Evolutionary conservation across 2,888 invertebrate species (phyloP).

Genomic region (Parochlus steinenii): DNA sequence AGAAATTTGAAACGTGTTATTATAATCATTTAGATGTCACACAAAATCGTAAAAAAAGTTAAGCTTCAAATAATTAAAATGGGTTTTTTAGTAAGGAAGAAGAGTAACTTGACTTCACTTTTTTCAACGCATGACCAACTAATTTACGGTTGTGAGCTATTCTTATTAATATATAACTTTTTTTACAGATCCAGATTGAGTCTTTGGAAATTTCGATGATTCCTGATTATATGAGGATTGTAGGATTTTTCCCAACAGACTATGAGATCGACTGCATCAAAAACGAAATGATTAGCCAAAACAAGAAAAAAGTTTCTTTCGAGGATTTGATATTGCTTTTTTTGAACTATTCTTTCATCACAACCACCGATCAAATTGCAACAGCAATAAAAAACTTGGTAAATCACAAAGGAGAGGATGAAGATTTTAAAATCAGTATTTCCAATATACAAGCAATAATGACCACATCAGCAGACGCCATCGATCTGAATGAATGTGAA

Average conservation of each 20-base stretch:
- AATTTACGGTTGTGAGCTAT: too few species aligned
- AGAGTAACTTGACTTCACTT: too few species aligned
- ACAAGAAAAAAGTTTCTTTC: conserved; percentile 34
- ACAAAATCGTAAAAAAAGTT: background rate
- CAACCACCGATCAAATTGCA: too few species aligned
- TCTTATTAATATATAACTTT: conserved; percentile 1
- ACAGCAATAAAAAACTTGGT: too few species aligned
- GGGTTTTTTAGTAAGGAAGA: conserved; percentile 1
- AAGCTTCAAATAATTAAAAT: background rate
- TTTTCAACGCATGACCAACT: too few species aligned
- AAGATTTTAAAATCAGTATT: too few species aligned
- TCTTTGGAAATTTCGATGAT: conserved; percentile 46
- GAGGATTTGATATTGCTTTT: conserved; percentile 47
- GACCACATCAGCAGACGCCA: too few species aligned
- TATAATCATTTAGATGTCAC: background rate
- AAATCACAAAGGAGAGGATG: too few species aligned
- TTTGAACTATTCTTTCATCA: conserved; percentile 47
- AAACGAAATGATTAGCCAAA: conserved; percentile 1
- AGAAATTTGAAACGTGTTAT: conserved; percentile 30
- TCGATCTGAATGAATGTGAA: too few species aligned
- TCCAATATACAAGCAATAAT: too few species aligned
- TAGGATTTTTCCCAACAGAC: conserved; percentile 59
- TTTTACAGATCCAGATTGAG: conserved; percentile 21
- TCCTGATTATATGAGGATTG: conserved; percentile 54
- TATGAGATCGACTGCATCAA: conserved; percentile 38